Percentiles rank a stretch among this genome's conserved stretches.
Conservation (phyloP, 2,888 invertebrate species). For the Sylvicola cinctus region DNA sequence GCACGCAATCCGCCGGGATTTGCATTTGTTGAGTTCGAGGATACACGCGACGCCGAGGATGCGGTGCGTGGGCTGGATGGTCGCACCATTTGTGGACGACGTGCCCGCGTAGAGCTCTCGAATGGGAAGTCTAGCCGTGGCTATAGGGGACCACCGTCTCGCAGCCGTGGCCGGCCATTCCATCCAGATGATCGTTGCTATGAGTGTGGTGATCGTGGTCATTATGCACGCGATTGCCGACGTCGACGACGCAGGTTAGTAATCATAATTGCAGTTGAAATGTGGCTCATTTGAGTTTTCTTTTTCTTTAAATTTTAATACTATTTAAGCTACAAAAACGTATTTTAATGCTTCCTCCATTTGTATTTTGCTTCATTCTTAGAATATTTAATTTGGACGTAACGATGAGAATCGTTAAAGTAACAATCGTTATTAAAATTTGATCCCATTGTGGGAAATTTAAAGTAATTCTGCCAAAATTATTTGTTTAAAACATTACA, state of each 20-base stretch:
- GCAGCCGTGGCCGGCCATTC: conserved; percentile 35
- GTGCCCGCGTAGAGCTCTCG: conserved; percentile 81
- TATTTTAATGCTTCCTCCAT: no score
- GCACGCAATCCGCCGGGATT: conserved; percentile 90
- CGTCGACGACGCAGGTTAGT: conserved; percentile 31
- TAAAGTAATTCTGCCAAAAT: no score
- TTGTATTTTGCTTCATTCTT: no score
- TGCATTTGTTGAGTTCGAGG: conserved; percentile 87
- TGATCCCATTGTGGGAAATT: no score
- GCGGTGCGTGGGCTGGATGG: conserved; percentile 60
- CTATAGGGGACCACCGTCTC: conserved; percentile 13
- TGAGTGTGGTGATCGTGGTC: conserved; percentile 84
- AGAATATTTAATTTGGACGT: no score
- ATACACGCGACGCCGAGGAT: conserved; percentile 74
- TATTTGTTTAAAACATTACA: no score
- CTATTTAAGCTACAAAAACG: not conserved
- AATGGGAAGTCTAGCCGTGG: conserved; percentile 51
- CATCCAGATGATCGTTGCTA: conserved; percentile 86
- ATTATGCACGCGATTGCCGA: conserved; percentile 80
- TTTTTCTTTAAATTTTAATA: not conserved
- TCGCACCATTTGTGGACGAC: conserved; percentile 67
- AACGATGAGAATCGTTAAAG: no score
- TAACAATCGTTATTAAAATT: no score
- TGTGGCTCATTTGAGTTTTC: not conserved
- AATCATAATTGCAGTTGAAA: not conserved